Base-by-base conservation (phyloP, 2,113 vertebrate genomes). In the Bufo gargarizans region DNA sequence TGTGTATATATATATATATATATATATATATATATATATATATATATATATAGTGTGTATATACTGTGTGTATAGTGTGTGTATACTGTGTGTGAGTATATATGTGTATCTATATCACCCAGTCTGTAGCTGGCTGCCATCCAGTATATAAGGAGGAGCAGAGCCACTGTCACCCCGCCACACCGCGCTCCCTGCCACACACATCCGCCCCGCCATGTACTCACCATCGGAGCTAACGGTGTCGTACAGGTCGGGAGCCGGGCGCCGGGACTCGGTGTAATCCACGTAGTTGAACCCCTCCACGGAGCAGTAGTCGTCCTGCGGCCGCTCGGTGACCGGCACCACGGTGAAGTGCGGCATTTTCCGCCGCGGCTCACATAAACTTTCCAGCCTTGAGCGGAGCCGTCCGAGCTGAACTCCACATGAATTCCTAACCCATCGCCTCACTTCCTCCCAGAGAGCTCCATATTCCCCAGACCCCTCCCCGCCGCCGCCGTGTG, bases 281-380 rank as follows among this genome's bases (percentile, higher is more conserved):
- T 99, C 97, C 94, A 98, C 97, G 95, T 96, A 97, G 91, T 97
- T 98, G 90, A 98, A 93, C 78, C 97, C 97, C 82, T 99, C 97
- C 88, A 98, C 91, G 87, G 95, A 96, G 94, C 97, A 96, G 86
- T 97, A 97, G 91, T 95, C 96, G 76, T 94, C 89, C 74, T 92
- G 95, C 76, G 91, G 92, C 91, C 93, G 94, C 93, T 97, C 96
- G 91, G 97, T 96, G 91, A 99, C 97, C 0, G 97, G 97, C 87
- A 98, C 97, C 89, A 99, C 97, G 4, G 97, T 99, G 92, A 98
- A 99, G 92, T 99, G 97, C 90, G 96, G 97, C 97, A 99, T 98
- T 85, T 76, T 82, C 87, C 79, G 77, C 1, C 91, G 69, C 84
- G 20, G 19, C 87, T 5, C 85, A 83, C 65, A 33, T 82, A 89